Percentiles rank a stretch among this genome's conserved stretches.
Evolutionary conservation across 1,140 invertebrate species (phyloP).

Genomic region (Zaprionus lachaisei): DNA sequence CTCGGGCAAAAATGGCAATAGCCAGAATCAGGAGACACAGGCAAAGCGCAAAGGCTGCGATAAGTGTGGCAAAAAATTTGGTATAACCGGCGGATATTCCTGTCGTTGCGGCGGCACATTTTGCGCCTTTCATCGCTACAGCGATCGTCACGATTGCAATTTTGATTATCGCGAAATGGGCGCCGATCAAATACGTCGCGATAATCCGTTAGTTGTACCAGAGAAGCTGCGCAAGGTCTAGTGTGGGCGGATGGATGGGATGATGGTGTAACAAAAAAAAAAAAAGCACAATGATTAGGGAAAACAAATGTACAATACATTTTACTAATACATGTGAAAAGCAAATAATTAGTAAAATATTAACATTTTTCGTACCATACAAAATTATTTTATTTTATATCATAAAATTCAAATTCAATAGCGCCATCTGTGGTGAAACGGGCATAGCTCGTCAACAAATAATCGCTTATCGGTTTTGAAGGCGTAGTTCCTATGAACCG

Average conservation of each 20-base stretch:
- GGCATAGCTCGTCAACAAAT: neutral
- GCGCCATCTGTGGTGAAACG: neutral
- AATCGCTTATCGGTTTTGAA: neutral
- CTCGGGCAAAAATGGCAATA: neutral
- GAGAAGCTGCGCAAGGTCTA: constrained; percentile 59
- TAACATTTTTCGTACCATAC: neutral
- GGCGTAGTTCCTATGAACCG: neutral
- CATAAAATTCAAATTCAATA: neutral
- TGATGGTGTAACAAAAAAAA: constrained; percentile 2
- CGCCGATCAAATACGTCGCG: constrained; percentile 61
- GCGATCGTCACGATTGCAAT: constrained; percentile 69
- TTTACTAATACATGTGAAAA: constrained; percentile 18
- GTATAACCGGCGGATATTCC: constrained; percentile 56
- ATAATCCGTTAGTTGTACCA: constrained; percentile 59
- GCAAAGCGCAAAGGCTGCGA: constrained; percentile 54
- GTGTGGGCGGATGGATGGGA: neutral
- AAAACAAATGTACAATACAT: constrained; percentile 30
- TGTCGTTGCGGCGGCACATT: constrained; percentile 66
- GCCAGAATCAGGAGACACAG: neutral
- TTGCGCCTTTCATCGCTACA: constrained; percentile 63
- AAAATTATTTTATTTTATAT: neutral
- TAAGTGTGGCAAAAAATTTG: constrained; percentile 68
- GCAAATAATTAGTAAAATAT: constrained; percentile 2
- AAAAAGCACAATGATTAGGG: neutral
- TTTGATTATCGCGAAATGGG: constrained; percentile 71